phyloP scores from a whole-genome alignment of 2,113 vertebrate genomes.

The Daboia siamensis region DNA sequence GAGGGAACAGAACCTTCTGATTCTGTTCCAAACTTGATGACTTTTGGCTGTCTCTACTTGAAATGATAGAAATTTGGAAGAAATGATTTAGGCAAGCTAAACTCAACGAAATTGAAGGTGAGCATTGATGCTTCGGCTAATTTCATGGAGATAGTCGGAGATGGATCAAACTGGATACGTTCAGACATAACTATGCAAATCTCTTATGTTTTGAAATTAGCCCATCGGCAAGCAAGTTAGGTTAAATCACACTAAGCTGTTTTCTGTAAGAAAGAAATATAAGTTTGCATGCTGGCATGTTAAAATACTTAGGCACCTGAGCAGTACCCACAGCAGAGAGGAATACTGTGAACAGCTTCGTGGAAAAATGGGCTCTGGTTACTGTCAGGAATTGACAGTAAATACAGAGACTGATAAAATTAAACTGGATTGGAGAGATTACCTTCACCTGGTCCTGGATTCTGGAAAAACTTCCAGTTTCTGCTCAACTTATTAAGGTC shows the following conservation, averaged over 20 bases:
- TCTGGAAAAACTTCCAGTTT: background rate
- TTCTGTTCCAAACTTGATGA: no score
- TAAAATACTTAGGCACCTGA: background rate
- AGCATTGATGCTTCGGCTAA: no score
- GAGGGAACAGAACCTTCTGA: no score
- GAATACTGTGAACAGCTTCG: background rate
- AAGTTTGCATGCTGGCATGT: no score
- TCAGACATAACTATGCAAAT: background rate
- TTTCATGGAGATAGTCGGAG: no score
- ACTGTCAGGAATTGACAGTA: background rate
- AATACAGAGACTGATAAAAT: background rate
- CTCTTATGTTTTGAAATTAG: background rate
- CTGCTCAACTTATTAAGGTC: constrained; percentile 4
- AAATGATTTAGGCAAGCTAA: background rate
- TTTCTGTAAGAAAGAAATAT: background rate
- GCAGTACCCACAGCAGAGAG: background rate
- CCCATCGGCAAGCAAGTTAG: background rate
- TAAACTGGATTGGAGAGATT: fast-evolving
- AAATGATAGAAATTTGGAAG: background rate
- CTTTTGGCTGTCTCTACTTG: no score
- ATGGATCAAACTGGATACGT: no score
- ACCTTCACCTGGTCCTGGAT: constrained; percentile 27
- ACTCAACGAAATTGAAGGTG: background rate
- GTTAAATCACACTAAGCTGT: background rate
- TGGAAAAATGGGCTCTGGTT: background rate